Base-by-base conservation (phyloP, 2,888 invertebrate genomes). In the Sminthurides aquaticus region DNA sequence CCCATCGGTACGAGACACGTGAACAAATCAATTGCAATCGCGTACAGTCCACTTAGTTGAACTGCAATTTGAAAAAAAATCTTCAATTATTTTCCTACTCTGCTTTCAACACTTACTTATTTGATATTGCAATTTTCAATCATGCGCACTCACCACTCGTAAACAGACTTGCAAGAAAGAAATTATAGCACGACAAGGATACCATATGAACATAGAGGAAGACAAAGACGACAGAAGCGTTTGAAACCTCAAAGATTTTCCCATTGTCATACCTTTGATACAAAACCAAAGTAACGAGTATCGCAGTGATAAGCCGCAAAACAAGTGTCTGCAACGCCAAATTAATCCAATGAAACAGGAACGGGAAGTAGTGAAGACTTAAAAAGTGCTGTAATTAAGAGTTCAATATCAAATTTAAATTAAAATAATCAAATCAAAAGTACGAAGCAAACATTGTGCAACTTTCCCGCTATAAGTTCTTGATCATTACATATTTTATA, bases 291-390 rank as follows among this genome's bases (percentile, higher is more conserved):
- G 66, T 56, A 20, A 71, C 48, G 22, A 70, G 28, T 0, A 27
- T 24, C 3, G 70, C 66, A 11, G 73, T 68, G 15, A 73, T 67
- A 1, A 59, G 60, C 1, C 73, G 65, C 29, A 73, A 67, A 1
- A 71, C 5, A 0, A 73, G n/a, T 0, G 70, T 59, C 60, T 73
- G 73, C 5, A 67, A 25, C 1, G 64, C 49, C 1, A 71, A 63
- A 49, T 69, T 61, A 0, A 69, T 20, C 73, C 73, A 73, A 25
- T 73, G 70, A 2, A 70, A 22, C 22, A 63, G 59, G 11, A 65
- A n/a, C 0, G 69, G 69, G 61, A 73, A 54, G 15, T 67, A 66
- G 29, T 73, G 73, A 56, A 73, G 66, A n/a, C 63, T 66, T 2
- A 73, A 57, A 2, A 73, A 28, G 28, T 72, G 69, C 67, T 68